phyloP scores from a whole-genome alignment of 2,113 vertebrate genomes.

The Raja brachyura region DNA sequence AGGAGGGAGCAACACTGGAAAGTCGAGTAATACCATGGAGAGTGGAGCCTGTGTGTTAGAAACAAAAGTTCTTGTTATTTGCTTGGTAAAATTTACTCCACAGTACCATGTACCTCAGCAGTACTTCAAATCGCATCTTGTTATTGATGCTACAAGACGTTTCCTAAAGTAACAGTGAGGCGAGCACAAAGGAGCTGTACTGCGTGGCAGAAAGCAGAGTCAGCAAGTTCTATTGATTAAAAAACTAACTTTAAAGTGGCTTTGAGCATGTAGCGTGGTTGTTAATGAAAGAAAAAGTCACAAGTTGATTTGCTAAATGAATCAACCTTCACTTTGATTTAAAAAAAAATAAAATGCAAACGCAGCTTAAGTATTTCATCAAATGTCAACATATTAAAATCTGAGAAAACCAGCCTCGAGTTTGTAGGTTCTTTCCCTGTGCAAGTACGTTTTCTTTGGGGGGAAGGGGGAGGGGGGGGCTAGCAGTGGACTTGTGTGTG shows the following conservation, averaged over 20 bases:
- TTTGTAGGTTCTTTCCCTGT: constrained; percentile 64
- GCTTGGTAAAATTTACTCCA: background rate
- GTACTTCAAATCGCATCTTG: constrained; percentile 5
- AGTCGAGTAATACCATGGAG: background rate
- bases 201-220: constrained; percentile 77
- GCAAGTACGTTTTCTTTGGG: constrained; percentile 53
- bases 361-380: constrained; percentile 73
- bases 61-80: background rate
- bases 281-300: constrained; percentile 79
- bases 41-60: background rate
- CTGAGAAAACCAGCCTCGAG: constrained; percentile 45
- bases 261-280: constrained; percentile 80
- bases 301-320: constrained; percentile 74
- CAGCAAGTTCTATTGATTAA: constrained; percentile 99
- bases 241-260: constrained; percentile 98
- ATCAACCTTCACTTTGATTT: constrained; percentile 48
- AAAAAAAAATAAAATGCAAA: constrained; percentile 58
- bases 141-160: constrained; percentile 8
- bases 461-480: too few relatives aligned
- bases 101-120: background rate
- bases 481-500: constrained; percentile 46
- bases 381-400: constrained; percentile 67
- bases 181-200: constrained; percentile 75
- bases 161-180: constrained; percentile 49
- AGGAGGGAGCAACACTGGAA: background rate